Conservation (phyloP, 1,140 invertebrate genomes). For the Rhagoletis zephyria region DNA sequence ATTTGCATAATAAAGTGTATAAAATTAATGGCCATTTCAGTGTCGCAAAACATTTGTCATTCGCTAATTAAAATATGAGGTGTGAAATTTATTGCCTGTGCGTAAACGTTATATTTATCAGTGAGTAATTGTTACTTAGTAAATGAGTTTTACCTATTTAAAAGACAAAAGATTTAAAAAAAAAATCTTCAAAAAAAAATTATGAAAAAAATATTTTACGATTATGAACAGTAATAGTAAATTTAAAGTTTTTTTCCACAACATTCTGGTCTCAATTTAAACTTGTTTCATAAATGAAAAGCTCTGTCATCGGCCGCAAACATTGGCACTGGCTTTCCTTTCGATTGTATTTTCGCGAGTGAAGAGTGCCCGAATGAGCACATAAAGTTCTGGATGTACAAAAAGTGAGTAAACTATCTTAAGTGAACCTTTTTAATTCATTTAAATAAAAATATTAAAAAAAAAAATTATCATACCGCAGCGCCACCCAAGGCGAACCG, state of each 20-base stretch:
- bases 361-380: constrained; percentile 64
- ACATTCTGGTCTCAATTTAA: no score
- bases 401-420: constrained; percentile 62
- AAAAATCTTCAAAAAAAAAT: no score
- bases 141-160: no score
- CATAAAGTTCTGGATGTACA: constrained; percentile 68
- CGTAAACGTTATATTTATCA: background rate
- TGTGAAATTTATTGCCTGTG: constrained; percentile 7
- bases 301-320: background rate
- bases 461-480: constrained; percentile 22
- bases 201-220: background rate
- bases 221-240: background rate
- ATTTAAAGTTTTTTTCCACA: no score
- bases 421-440: constrained; percentile 40
- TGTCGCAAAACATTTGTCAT: background rate
- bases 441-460: background rate
- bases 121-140: background rate
- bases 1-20: constrained; percentile 35
- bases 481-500: constrained; percentile 59
- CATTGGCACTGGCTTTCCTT: background rate
- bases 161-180: no score
- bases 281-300: background rate
- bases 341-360: constrained; percentile 56
- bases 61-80: constrained; percentile 30
- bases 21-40: background rate